phyloP scores from a whole-genome alignment of 1,140 invertebrate species.

The Platorchestia sp. region DNA sequence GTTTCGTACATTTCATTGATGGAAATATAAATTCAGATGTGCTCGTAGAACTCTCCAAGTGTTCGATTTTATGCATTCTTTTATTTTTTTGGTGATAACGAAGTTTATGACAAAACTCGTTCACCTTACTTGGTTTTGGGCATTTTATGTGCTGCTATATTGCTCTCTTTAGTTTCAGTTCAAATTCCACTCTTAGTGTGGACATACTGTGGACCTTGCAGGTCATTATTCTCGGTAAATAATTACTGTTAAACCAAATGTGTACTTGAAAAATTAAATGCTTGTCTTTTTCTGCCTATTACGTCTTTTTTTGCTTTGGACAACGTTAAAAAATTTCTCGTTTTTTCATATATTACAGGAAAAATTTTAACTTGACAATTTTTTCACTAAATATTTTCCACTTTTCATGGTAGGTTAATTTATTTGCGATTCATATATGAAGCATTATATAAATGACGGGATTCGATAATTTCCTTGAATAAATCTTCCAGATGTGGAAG shows the following conservation, averaged over 20 bases:
- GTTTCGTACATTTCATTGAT: too few species aligned
- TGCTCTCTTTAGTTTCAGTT: background rate
- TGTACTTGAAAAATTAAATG: background rate
- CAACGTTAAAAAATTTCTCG: background rate
- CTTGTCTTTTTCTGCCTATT: background rate
- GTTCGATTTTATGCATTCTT: background rate
- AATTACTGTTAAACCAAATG: background rate
- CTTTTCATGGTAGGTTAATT: background rate
- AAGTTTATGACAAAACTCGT: background rate
- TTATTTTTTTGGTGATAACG: too few species aligned
- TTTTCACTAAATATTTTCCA: background rate
- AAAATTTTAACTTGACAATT: background rate
- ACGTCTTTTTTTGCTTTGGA: too few species aligned
- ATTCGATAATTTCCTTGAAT: too few species aligned
- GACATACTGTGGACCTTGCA: background rate
- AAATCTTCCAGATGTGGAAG: too few species aligned
- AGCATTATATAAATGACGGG: too few species aligned
- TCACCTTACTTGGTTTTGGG: background rate
- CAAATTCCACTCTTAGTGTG: background rate
- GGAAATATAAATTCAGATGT: background rate
- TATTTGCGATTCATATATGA: background rate
- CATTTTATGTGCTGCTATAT: background rate
- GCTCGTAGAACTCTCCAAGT: background rate
- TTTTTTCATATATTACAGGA: background rate
- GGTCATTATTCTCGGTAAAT: background rate